Conservation (phyloP, 1,140 invertebrate species). For the Phthorimaea operculella region DNA sequence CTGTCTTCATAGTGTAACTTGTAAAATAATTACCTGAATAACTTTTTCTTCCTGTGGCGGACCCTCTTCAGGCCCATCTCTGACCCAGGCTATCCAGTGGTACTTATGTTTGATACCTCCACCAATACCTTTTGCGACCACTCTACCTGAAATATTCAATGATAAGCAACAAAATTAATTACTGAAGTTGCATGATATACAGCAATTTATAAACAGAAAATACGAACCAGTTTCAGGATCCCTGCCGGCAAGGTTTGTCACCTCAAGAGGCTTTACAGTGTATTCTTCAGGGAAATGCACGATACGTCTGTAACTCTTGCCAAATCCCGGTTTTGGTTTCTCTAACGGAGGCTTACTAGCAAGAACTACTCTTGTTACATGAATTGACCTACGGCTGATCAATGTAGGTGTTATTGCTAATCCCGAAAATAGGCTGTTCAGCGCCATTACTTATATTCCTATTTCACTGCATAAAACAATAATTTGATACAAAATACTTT, state of each 20-base stretch:
- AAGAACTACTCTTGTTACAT: conserved; percentile 38
- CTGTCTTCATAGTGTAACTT: no score
- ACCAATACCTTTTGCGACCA: conserved; percentile 89
- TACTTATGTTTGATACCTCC: conserved; percentile 95
- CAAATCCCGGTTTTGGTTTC: conserved; percentile 69
- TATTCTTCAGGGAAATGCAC: conserved; percentile 87
- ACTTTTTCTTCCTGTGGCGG: conserved; percentile 77
- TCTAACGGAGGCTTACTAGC: conserved; percentile 52
- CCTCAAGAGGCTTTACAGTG: conserved; percentile 85
- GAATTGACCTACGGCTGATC: conserved; percentile 34
- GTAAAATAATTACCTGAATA: conserved; percentile 64
- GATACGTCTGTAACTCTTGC: conserved; percentile 73
- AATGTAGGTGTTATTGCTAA: conserved; percentile 32
- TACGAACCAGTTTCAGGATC: conserved; percentile 80
- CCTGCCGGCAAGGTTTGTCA: conserved; percentile 88
- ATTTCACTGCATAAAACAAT: neutral
- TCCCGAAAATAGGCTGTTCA: conserved; percentile 49
- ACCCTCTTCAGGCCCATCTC: conserved; percentile 79
- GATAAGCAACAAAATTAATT: conserved; percentile 9
- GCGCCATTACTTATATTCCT: conserved; percentile 31
- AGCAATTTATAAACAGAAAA: no score
- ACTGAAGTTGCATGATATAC: no score
- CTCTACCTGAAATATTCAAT: conserved; percentile 69
- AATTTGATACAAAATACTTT: neutral
- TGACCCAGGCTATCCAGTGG: conserved; percentile 89